Conservation (phyloP, 2,888 invertebrate species). For the Chymomyza amoena region DNA sequence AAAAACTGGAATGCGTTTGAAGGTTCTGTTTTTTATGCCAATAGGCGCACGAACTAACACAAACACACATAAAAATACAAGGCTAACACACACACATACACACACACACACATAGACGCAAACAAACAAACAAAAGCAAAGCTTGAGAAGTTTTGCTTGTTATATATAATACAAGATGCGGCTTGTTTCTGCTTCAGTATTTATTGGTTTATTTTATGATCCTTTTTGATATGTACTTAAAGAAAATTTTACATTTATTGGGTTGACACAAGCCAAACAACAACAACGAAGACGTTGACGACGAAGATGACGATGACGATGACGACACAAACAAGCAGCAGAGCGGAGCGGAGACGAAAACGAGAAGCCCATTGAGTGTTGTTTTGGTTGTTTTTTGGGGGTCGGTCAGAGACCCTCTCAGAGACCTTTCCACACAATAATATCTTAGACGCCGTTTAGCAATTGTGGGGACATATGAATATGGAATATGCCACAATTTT, state of each 20-base stretch:
- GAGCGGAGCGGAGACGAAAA: background rate
- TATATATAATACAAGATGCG: background rate
- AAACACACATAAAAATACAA: slow-evolving; percentile 10
- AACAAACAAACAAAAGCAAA: background rate
- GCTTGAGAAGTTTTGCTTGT: background rate
- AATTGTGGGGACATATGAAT: slow-evolving; percentile 16
- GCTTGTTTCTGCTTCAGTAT: slow-evolving; percentile 44
- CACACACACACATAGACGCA: slow-evolving; percentile 2
- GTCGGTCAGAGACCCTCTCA: background rate
- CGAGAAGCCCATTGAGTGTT: slow-evolving; percentile 15
- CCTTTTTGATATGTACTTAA: slow-evolving; percentile 73
- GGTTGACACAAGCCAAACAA: slow-evolving; percentile 59
- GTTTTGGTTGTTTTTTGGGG: slow-evolving; percentile 20
- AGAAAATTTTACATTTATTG: slow-evolving; percentile 72
- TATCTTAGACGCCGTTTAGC: background rate
- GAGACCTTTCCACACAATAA: background rate
- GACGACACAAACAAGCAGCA: background rate
- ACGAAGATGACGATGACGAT: slow-evolving; percentile 8
- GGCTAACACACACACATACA: slow-evolving; percentile 11
- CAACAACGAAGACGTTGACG: slow-evolving; percentile 8
- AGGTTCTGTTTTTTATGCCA: slow-evolving; percentile 51
- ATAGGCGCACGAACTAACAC: slow-evolving; percentile 26
- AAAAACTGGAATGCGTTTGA: slow-evolving; percentile 55
- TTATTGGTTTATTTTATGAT: slow-evolving; percentile 76
- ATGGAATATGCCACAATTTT: slow-evolving; percentile 56